Evolutionary conservation across 2,113 vertebrate genomes (phyloP).

Genomic region (Octodon degus): DNA sequence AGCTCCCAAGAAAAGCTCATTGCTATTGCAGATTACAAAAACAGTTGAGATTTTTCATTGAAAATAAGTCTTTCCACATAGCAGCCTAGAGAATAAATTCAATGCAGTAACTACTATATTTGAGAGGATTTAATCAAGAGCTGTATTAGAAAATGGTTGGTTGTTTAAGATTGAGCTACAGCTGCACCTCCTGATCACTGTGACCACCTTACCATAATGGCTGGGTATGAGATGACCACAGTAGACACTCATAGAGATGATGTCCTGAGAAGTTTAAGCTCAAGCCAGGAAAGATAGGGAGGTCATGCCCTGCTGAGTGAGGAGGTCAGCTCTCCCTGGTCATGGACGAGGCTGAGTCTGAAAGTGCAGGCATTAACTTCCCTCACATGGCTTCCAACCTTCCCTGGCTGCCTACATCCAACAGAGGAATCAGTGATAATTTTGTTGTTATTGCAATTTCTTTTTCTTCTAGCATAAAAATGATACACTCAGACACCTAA

Average conservation of each 20-base stretch:
- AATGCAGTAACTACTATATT: not conserved
- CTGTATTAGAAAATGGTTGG: not conserved
- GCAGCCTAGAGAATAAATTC: not conserved
- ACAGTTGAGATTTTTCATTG: not conserved
- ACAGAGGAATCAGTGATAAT: not conserved
- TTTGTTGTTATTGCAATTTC: too few species aligned
- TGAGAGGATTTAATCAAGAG: not conserved
- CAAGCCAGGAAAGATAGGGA: not conserved
- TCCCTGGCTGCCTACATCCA: not conserved
- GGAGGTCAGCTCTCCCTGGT: not conserved
- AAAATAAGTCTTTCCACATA: not conserved
- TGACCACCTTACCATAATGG: not conserved
- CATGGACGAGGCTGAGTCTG: not conserved
- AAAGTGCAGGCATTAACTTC: not conserved
- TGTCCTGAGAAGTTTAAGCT: not conserved
- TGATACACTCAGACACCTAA: not conserved
- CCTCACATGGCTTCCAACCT: not conserved
- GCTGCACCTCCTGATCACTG: not conserved
- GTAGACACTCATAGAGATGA: not conserved
- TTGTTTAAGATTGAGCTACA: not conserved
- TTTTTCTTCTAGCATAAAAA: not conserved
- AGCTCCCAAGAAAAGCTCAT: not conserved
- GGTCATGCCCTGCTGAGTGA: not conserved
- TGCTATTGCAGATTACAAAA: not conserved
- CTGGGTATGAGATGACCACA: not conserved